Base-by-base conservation (phyloP, 2,113 vertebrate species). In the Salminus brasiliensis region DNA sequence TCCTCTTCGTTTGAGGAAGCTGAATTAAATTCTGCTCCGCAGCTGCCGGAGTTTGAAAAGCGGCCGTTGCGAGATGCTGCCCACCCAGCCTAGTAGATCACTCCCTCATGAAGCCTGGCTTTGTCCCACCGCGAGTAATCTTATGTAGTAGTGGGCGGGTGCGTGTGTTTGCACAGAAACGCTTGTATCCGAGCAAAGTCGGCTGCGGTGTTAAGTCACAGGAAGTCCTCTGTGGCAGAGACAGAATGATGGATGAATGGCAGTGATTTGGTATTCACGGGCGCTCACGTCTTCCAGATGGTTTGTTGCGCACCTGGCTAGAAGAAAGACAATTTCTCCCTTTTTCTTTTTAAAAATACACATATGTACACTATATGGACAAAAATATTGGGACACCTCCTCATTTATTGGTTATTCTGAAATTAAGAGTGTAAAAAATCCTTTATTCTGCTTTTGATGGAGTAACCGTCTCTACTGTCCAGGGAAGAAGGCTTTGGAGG, bases 1-100 rank as follows among this genome's bases (percentile, higher is more conserved):
- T 1, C 39, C 36, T 25, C 29, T 66, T 39, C 63, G 81, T 62
- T 81, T 30, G 49, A 65, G 36, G 36, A 72, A 63, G 75, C 57
- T 59, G 65, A 76, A 77, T 74, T 53, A 81, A 87, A 82, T 82
- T 83, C 71, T 67, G 59, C 74, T 55, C 63, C 68, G 72, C 78
- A 72, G 80, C 70, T 57, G 39, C 27, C 43, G 78, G 52, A 53
- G 69, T 79, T 62, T 43, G 70, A 29, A 66, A 80, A 77, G 84
- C 73, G 68, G 66, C 67, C 41, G 79, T 79, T 72, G 70, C 76
- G 23, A 78, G 81, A 63, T 69, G 47, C 79, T 81, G 66, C 72
- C 76, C 81, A 70, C 76, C 79, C 72, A 69, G 66, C 67, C 57
- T 74, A 41, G 65, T 69, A 55, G 66, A 68, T 65, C 45, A 41